phyloP scores from a whole-genome alignment of 1,140 invertebrate species.

The Formica exsecta region DNA sequence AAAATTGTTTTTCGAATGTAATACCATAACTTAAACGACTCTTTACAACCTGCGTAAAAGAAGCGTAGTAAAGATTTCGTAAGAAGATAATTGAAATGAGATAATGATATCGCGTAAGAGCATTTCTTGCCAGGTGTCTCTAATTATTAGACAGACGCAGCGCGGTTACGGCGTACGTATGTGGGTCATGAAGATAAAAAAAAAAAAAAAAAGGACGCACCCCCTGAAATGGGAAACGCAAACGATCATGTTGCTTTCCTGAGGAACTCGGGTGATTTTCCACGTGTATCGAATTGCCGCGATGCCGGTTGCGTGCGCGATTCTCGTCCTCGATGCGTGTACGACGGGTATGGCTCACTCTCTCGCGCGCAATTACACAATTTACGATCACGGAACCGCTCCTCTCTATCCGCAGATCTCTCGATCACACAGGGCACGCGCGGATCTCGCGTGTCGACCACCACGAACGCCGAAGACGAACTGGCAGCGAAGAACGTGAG shows the following conservation, averaged over 20 bases:
- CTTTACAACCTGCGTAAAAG: no score
- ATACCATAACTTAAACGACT: neutral
- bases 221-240: slow-evolving; percentile 88
- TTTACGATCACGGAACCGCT: neutral
- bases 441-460: slow-evolving; percentile 43
- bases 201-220: slow-evolving; percentile 85
- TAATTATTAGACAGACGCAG: slow-evolving; percentile 15
- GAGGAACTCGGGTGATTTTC: slow-evolving; percentile 28
- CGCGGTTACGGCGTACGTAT: neutral
- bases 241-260: slow-evolving; percentile 87
- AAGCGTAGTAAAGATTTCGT: neutral
- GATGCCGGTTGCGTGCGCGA: slow-evolving; percentile 29
- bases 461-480: slow-evolving; percentile 38
- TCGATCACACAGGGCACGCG: slow-evolving; percentile 13
- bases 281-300: slow-evolving; percentile 52
- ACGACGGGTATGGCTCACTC: neutral
- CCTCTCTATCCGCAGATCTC: neutral
- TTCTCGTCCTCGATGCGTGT: slow-evolving; percentile 11
- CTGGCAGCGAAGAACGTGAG: slow-evolving; percentile 42
- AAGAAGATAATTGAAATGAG: slow-evolving; percentile 37
- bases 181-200: neutral
- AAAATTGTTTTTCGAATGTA: neutral
- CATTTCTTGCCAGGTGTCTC: slow-evolving; percentile 24
- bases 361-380: slow-evolving; percentile 42
- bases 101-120: neutral